A percentile compares a stretch with the other conserved stretches of the same genome.
phyloP scores from a whole-genome alignment of 92 coral and sea anemone genomes.

The Umimayanthus kanabou region DNA sequence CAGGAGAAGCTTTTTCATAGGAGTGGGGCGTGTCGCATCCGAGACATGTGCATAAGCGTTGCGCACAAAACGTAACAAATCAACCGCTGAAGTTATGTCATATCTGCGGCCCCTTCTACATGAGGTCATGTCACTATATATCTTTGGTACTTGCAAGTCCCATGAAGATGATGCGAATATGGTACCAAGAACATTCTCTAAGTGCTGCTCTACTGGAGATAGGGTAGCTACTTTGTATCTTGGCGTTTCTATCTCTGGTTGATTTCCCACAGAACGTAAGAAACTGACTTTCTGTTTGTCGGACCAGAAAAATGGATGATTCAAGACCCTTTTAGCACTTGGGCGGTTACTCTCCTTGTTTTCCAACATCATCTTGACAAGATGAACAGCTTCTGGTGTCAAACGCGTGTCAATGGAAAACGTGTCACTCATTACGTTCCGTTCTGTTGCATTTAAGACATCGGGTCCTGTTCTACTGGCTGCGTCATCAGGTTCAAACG shows the following conservation, averaged over 20 bases:
- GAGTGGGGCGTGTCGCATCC: background rate
- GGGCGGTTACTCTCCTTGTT: constrained; percentile 41
- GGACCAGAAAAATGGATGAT: constrained; percentile 69
- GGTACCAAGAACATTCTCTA: background rate
- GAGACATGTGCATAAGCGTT: constrained; percentile 50
- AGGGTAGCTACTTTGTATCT: background rate
- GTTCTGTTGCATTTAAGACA: constrained; percentile 41
- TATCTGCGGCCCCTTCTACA: constrained; percentile 16
- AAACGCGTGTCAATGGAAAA: background rate
- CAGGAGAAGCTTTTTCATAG: constrained; percentile 5
- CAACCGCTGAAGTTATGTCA: constrained; percentile 48
- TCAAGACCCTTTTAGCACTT: constrained; percentile 23
- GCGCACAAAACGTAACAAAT: constrained; percentile 67
- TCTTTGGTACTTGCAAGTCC: constrained; percentile 7
- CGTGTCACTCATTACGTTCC: constrained; percentile 35
- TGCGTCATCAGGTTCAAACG: constrained; percentile 39
- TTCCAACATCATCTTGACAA: constrained; percentile 37
- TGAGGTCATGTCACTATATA: constrained; percentile 40
- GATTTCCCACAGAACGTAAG: constrained; percentile 56
- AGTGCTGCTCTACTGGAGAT: constrained; percentile 24
- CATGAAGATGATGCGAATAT: background rate
- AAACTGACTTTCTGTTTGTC: constrained; percentile 47
- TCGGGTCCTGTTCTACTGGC: background rate
- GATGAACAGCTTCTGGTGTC: constrained; percentile 54
- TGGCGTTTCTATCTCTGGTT: constrained; percentile 51